These are phyloP conservation scores for Neodiprion pinetum DNA, from an alignment of 1,140 invertebrate species.

Conservation along the genomic window DNA sequence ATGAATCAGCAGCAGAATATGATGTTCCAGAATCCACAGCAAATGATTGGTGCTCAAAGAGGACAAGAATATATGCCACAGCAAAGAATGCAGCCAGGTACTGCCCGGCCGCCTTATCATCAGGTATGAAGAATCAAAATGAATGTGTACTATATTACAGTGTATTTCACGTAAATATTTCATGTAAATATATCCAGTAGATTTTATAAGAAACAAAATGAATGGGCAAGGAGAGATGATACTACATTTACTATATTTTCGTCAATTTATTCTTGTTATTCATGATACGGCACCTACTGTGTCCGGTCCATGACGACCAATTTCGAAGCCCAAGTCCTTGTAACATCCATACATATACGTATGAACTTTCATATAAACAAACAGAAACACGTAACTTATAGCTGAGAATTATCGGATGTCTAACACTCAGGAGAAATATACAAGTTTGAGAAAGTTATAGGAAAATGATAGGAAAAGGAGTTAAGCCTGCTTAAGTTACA, in stretches of 20 bases:
- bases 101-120: slow-evolving; percentile 59
- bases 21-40: slow-evolving; percentile 57
- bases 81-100: slow-evolving; percentile 55
- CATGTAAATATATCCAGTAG: not conserved
- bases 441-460: not conserved
- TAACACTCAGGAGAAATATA: not conserved
- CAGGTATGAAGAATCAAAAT: slow-evolving; percentile 47
- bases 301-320: too few relatives aligned
- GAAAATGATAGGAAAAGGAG: too few relatives aligned
- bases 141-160: not conserved
- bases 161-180: not conserved
- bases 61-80: slow-evolving; percentile 61
- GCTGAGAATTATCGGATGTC: not conserved
- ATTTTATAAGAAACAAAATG: slow-evolving; percentile 7
- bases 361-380: not conserved
- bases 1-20: slow-evolving; percentile 58
- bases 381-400: not conserved
- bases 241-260: too few relatives aligned
- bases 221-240: too few relatives aligned
- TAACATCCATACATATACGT: too few relatives aligned
- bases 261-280: not conserved
- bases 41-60: slow-evolving; percentile 56
- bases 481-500: not conserved
- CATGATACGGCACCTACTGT: slow-evolving; percentile 11
- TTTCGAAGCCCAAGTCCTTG: too few relatives aligned